Conservation (phyloP, 2,888 invertebrate species). For the Melanostoma scalare region DNA sequence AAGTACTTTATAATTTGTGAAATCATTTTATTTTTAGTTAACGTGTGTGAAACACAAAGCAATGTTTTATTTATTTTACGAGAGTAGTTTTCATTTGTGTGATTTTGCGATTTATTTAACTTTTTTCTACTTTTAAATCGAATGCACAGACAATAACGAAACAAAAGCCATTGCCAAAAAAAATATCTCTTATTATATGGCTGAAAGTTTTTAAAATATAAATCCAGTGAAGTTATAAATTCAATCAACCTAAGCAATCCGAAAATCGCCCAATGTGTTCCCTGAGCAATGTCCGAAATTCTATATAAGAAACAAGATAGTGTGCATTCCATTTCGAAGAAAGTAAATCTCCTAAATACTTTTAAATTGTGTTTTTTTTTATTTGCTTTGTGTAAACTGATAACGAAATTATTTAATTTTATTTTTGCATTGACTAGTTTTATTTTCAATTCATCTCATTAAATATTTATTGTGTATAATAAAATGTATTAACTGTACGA, state of each 20-base stretch:
- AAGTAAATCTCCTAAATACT: not conserved
- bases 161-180: constrained; percentile 6
- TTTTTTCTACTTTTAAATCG: not conserved
- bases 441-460: constrained; percentile 74
- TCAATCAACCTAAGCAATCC: not conserved
- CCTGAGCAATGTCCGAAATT: constrained; percentile 57
- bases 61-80: constrained; percentile 3
- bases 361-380: not conserved
- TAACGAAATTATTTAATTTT: not conserved
- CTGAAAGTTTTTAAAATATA: not conserved
- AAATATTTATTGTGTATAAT: constrained; percentile 75
- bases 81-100: constrained; percentile 16
- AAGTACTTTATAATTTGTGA: constrained; percentile 30
- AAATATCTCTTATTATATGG: not conserved
- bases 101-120: not conserved
- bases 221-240: constrained; percentile 10
- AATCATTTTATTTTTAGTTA: constrained; percentile 20
- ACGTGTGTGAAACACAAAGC: constrained; percentile 28
- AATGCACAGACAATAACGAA: not conserved
- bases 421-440: not conserved
- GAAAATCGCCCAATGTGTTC: constrained; percentile 40
- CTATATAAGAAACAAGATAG: constrained; percentile 72
- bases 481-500: constrained; percentile 53
- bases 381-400: constrained; percentile 18
- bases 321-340: constrained; percentile 16